phyloP scores from a whole-genome alignment of 1,140 invertebrate genomes.

The Bombus fervidus region DNA sequence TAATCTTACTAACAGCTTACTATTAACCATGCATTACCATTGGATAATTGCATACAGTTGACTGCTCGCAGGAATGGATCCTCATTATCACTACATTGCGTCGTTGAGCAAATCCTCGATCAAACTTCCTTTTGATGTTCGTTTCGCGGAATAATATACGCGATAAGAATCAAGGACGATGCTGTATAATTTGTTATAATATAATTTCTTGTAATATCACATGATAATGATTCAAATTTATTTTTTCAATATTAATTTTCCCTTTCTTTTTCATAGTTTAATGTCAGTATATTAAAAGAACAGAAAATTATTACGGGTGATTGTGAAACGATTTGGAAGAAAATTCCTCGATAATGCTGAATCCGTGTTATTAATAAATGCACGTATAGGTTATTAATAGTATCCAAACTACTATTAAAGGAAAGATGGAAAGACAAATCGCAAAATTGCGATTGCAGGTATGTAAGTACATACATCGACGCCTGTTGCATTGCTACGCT shows the following conservation, averaged over 20 bases:
- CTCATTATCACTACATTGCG: slow-evolving; percentile 63
- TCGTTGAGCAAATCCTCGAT: slow-evolving; percentile 32
- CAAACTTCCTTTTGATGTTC: not conserved
- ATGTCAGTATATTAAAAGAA: not conserved
- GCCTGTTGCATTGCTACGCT: slow-evolving; percentile 26
- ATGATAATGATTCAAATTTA: not conserved
- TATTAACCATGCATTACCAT: slow-evolving; percentile 65
- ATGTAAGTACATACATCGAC: no score
- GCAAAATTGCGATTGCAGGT: not conserved
- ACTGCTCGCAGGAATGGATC: slow-evolving; percentile 59
- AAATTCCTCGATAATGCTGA: no score
- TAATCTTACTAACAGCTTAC: no score
- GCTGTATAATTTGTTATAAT: not conserved
- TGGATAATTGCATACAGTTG: slow-evolving; percentile 67
- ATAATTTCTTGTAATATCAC: no score
- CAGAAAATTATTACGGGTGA: not conserved
- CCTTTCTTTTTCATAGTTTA: not conserved
- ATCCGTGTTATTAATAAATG: no score
- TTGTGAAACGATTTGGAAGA: not conserved
- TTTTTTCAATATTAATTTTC: not conserved
- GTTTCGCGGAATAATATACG: slow-evolving; percentile 25
- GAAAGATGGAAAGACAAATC: not conserved
- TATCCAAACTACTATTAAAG: slow-evolving; percentile 20
- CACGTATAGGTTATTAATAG: no score
- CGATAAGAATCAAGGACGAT: slow-evolving; percentile 60